phyloP scores from a whole-genome alignment of 2,888 invertebrate genomes.

The Meghimatium bilineatum region DNA sequence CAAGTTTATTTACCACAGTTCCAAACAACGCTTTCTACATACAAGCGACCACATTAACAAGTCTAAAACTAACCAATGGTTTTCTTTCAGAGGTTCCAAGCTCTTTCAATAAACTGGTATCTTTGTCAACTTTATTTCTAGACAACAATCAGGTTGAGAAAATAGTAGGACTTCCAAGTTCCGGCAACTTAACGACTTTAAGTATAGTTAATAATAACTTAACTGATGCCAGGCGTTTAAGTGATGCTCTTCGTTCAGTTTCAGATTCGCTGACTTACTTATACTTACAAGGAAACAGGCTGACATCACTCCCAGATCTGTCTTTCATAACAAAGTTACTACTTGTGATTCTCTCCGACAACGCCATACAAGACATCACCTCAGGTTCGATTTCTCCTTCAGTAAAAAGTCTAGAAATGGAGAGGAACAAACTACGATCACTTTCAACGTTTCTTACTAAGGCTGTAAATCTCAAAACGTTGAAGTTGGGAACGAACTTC shows the following conservation, averaged over 20 bases:
- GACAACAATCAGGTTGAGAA: background rate
- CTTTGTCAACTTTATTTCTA: background rate
- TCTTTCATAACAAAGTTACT: conserved; percentile 1
- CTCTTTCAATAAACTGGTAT: background rate
- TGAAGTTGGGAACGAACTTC: background rate
- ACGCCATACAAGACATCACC: background rate
- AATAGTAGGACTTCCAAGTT: background rate
- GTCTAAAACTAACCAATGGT: background rate
- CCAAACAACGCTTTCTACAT: background rate
- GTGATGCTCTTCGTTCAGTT: background rate
- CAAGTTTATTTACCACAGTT: background rate
- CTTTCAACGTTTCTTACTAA: background rate
- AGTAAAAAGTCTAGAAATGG: background rate
- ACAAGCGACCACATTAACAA: background rate
- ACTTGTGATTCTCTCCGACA: background rate
- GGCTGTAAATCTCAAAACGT: background rate
- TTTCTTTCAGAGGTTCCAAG: background rate
- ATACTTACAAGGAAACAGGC: background rate
- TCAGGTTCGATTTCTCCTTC: conserved; percentile 1
- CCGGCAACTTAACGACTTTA: background rate
- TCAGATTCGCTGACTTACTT: background rate
- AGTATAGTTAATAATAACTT: background rate
- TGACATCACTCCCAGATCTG: background rate
- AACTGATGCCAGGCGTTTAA: background rate
- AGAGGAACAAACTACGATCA: background rate